Percentiles rank a stretch among this genome's conserved stretches.
Conservation (phyloP, 2,888 invertebrate genomes). For the Chrysolina haemoptera region DNA sequence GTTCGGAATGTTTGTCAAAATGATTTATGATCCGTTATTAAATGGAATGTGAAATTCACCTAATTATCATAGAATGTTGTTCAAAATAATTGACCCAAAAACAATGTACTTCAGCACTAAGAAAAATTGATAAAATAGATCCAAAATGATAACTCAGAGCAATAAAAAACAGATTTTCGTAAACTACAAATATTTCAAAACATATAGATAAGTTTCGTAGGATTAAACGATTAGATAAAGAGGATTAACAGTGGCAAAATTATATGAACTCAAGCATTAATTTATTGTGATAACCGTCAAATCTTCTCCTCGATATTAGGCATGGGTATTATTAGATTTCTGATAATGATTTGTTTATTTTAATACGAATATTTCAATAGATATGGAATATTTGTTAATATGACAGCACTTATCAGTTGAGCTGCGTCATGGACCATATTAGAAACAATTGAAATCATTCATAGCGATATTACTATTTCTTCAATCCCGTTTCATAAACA, state of each 20-base stretch:
- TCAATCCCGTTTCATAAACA: not conserved
- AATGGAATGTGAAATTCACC: too few relatives aligned
- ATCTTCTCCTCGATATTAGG: slow-evolving; percentile 54
- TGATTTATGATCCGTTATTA: too few relatives aligned
- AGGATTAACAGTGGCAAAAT: slow-evolving; percentile 63
- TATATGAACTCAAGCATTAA: slow-evolving; percentile 61
- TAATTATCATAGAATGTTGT: too few relatives aligned
- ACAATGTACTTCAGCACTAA: not conserved
- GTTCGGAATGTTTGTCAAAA: too few relatives aligned
- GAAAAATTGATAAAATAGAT: not conserved
- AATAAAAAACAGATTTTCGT: slow-evolving; percentile 24
- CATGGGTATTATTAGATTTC: slow-evolving; percentile 58
- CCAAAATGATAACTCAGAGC: not conserved
- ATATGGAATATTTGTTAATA: slow-evolving; percentile 2
- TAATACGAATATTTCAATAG: slow-evolving; percentile 13
- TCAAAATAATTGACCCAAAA: not conserved
- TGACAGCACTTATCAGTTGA: slow-evolving; percentile 8
- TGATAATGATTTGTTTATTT: slow-evolving; percentile 56
- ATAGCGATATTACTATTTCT: not conserved
- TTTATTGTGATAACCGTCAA: slow-evolving; percentile 59
- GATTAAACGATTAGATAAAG: slow-evolving; percentile 64
- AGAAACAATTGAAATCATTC: not conserved
- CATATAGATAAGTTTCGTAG: slow-evolving; percentile 58
- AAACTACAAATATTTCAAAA: slow-evolving; percentile 55
- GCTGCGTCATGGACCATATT: not conserved